Percentiles rank a stretch among this genome's conserved stretches.
Conservation (phyloP, 2,888 invertebrate genomes). For the Lepidocyrtoides sp. region DNA sequence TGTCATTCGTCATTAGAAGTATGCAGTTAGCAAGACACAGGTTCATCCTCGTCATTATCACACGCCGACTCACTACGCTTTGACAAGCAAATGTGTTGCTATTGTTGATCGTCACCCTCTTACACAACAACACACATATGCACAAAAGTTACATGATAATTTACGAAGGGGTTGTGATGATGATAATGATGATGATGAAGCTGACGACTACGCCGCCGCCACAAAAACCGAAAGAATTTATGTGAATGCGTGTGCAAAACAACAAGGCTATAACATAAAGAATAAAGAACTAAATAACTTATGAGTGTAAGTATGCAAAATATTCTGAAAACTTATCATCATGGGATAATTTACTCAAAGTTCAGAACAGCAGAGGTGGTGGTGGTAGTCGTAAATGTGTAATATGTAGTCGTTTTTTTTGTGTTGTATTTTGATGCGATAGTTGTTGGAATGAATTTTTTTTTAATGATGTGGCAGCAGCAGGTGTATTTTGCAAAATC, state of each 20-base stretch:
- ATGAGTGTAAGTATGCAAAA: conserved; percentile 38
- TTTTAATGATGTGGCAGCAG: conserved; percentile 28
- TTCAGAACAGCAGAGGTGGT: conserved; percentile 37
- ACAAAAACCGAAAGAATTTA: conserved; percentile 55
- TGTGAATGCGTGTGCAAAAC: conserved; percentile 38
- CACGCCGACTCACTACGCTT: conserved; percentile 23
- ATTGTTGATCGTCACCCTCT: background rate
- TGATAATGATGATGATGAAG: conserved; percentile 1
- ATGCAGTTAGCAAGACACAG: conserved; percentile 14
- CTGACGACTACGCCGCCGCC: conserved; percentile 7
- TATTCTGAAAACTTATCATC: conserved; percentile 49
- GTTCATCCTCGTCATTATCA: conserved; percentile 48
- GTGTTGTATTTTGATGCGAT: too few relatives aligned
- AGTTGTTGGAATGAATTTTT: conserved; percentile 1
- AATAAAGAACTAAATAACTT: conserved; percentile 24
- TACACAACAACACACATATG: background rate
- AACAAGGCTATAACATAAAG: conserved; percentile 40
- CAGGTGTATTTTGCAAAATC: conserved; percentile 18
- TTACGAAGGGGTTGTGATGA: conserved; percentile 7
- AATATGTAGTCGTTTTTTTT: too few relatives aligned
- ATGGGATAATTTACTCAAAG: conserved; percentile 54
- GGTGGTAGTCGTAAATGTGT: conserved; percentile 7
- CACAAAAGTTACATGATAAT: background rate
- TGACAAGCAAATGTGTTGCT: conserved; percentile 22
- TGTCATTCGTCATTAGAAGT: conserved; percentile 24